phyloP scores from a whole-genome alignment of 1,140 invertebrate species.

The Charaxes varanes region DNA sequence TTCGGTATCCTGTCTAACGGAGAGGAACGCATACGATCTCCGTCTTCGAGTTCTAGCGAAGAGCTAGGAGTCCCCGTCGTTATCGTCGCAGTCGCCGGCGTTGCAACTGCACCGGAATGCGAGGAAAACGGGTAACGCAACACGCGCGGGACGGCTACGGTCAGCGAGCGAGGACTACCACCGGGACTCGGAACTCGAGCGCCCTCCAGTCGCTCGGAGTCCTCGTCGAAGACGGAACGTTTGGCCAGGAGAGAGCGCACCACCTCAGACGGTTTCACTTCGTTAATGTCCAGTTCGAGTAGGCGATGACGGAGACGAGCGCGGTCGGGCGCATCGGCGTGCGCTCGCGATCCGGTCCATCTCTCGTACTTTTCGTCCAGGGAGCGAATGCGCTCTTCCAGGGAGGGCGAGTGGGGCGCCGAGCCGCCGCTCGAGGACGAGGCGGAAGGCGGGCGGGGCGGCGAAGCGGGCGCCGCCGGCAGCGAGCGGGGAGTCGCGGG shows the following conservation, averaged over 20 bases:
- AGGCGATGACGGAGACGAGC: conserved; percentile 80
- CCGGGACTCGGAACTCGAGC: conserved; percentile 67
- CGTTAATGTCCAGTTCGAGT: conserved; percentile 82
- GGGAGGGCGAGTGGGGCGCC: conserved; percentile 76
- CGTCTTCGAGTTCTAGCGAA: conserved; percentile 23
- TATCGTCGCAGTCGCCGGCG: conserved; percentile 69
- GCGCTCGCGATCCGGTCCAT: conserved; percentile 84
- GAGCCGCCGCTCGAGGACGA: conserved; percentile 76
- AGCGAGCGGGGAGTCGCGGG: conserved; percentile 62
- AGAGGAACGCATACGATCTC: conserved; percentile 57
- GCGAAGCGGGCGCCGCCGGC: conserved; percentile 47
- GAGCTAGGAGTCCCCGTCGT: conserved; percentile 11
- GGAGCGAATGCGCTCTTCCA: conserved; percentile 91
- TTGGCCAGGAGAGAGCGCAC: conserved; percentile 93
- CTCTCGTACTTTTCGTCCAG: conserved; percentile 95
- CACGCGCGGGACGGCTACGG: conserved; percentile 76
- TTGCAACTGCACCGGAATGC: conserved; percentile 50
- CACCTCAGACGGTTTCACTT: conserved; percentile 94
- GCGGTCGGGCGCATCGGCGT: conserved; percentile 56
- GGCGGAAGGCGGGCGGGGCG: conserved; percentile 69
- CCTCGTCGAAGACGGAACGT: conserved; percentile 96
- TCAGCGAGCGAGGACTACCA: conserved; percentile 41
- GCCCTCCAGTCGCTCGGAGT: conserved; percentile 93
- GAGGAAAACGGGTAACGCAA: conserved; percentile 88
- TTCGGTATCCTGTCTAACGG: conserved; percentile 33